Base-by-base conservation (phyloP, 2,888 invertebrate genomes). In the Metalampra italica region DNA sequence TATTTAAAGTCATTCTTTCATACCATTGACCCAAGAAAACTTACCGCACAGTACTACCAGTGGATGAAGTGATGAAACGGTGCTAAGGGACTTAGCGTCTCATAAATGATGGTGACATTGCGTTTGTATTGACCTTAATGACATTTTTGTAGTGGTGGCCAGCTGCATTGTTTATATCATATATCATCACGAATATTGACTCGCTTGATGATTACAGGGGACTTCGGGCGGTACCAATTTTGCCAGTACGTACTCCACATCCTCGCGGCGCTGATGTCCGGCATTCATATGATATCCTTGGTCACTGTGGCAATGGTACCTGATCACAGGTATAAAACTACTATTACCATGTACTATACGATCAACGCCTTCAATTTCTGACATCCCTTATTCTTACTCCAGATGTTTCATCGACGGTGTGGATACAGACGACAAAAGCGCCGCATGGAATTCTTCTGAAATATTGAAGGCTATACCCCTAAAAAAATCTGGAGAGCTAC, bases 221-320 rank as follows among this genome's bases (percentile, higher is more conserved):
- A 96, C 75, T 96, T 95, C 77, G 96, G 96, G 45, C 92, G 92
- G 64, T 96, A 96, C 75, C 96, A 96, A 82, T 91, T 91, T 58
- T 92, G 92, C 79, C 96, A 96, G 78, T 95, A 94, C 73, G 83
- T 92, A 39, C 90, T 96, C 0, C 96, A 95, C 74, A 92, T 95
- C 46, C 75, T 96, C 40, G 92, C 94, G 8, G 96, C 94, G 0
- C 80, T 95, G 62, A 94, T 94, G 0, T 95, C 96, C 1, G 96
- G 96, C 9, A 83, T 95, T 68, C 95, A 96, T 72, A 96, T 96
- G 95, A 77, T 96, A 54, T 93, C 95, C 0, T 76, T 96, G 49
- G 92, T 95, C 8, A 95, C 95, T 0, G 95, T 96, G 0, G 95
- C 94, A 1, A 95, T 95, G 9, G 93, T 95, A 44, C 96, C 96